These are phyloP conservation scores for Cheirogaleus medius DNA, from an alignment of 2,113 vertebrate genomes.

Conservation along the genomic window DNA sequence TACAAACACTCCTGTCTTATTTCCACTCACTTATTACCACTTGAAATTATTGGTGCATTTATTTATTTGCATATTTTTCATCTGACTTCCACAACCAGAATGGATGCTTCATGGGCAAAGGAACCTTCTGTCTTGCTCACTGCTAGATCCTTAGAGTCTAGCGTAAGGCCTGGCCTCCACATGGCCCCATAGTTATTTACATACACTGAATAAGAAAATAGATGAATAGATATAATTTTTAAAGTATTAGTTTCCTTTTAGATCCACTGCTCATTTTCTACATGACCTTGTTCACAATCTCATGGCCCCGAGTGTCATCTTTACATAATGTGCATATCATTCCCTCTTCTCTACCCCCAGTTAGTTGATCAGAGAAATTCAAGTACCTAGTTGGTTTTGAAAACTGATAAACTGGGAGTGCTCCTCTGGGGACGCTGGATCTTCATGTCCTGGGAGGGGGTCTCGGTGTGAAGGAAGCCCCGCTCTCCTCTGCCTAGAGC, in stretches of 20 bases:
- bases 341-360: neutral
- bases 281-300: neutral
- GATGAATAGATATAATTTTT: neutral
- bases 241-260: neutral
- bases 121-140: neutral
- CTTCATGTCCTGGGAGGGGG: neutral
- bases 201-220: neutral
- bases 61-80: neutral
- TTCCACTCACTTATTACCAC: neutral
- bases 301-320: neutral
- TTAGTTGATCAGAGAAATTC: conserved; percentile 12
- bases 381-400: neutral
- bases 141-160: neutral
- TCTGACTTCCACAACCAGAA: neutral
- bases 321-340: neutral
- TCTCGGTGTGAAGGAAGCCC: neutral
- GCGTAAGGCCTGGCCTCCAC: neutral
- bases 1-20: rapidly evolving
- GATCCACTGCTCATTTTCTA: neutral
- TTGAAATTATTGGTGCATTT: neutral
- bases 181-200: neutral
- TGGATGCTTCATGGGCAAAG: rapidly evolving
- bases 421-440: neutral
- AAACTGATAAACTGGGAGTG: neutral
- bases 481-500: neutral